Evolutionary conservation across 2,797 vertebrate species (phyloP).

Genomic region (Diglossa cyanea): DNA sequence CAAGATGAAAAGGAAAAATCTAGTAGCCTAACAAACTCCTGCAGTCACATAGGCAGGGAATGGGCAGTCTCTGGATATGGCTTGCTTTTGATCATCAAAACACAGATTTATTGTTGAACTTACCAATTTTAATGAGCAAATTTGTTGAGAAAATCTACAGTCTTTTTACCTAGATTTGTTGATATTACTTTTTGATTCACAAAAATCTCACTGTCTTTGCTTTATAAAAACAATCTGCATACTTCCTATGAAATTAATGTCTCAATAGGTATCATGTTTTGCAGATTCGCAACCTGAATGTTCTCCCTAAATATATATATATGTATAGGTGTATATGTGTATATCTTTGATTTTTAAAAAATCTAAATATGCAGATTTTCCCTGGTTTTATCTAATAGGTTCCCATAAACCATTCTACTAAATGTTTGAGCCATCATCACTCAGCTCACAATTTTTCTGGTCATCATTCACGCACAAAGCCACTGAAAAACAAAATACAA

Average conservation of each 20-base stretch:
- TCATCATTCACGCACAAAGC: background rate
- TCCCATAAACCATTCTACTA: background rate
- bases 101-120: background rate
- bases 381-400: background rate
- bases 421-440: background rate
- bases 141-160: background rate
- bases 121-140: background rate
- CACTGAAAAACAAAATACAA: background rate
- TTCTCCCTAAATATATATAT: background rate
- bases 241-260: background rate
- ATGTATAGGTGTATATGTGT: background rate
- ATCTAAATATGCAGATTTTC: background rate
- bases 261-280: background rate
- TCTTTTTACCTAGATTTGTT: background rate
- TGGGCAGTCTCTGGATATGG: background rate
- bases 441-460: background rate
- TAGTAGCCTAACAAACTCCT: background rate
- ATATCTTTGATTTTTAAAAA: background rate
- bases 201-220: background rate
- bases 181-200: background rate
- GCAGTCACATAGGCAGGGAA: background rate
- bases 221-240: background rate
- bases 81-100: background rate
- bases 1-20: background rate
- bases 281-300: background rate